Conservation (phyloP, 2,113 vertebrate species). For the Oryzias celebensis region DNA sequence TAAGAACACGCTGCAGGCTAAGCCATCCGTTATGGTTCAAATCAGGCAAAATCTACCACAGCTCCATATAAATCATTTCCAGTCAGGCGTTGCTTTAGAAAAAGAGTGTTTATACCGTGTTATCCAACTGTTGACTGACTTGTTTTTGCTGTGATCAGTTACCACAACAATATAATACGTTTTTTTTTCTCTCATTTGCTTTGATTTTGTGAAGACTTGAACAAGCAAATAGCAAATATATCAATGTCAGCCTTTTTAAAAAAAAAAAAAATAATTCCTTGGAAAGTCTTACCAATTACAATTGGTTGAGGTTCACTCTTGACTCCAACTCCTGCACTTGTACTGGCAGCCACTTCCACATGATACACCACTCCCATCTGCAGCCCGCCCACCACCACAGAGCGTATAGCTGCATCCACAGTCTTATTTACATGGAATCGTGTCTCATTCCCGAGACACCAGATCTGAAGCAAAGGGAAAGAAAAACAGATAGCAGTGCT, state of each 20-base stretch:
- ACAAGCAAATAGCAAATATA: not conserved
- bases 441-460: slow-evolving; percentile 97
- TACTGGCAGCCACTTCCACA: slow-evolving; percentile 96
- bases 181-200: not conserved
- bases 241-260: not conserved
- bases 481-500: not conserved
- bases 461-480: slow-evolving; percentile 82
- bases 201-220: not conserved
- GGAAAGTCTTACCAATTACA: slow-evolving; percentile 84
- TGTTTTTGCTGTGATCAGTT: slow-evolving; percentile 1
- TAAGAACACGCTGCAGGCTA: slow-evolving; percentile 74
- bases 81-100: slow-evolving; percentile 45
- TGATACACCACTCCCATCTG: slow-evolving; percentile 92
- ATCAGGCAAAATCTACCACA: slow-evolving; percentile 66
- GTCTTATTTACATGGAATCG: slow-evolving; percentile 98
- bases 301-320: slow-evolving; percentile 95
- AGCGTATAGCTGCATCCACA: slow-evolving; percentile 94
- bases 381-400: slow-evolving; percentile 94
- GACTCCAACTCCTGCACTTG: slow-evolving; percentile 92
- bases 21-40: slow-evolving; percentile 78
- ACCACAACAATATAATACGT: not conserved
- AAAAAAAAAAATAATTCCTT: not conserved
- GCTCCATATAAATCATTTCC: slow-evolving; percentile 65
- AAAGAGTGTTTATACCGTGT: slow-evolving; percentile 19
- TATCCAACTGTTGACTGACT: slow-evolving; percentile 17